A percentile compares a stretch with the other conserved stretches of the same genome.
Evolutionary conservation across 2,888 invertebrate species (phyloP).

Genomic region (Muschampia plurimacula): DNA sequence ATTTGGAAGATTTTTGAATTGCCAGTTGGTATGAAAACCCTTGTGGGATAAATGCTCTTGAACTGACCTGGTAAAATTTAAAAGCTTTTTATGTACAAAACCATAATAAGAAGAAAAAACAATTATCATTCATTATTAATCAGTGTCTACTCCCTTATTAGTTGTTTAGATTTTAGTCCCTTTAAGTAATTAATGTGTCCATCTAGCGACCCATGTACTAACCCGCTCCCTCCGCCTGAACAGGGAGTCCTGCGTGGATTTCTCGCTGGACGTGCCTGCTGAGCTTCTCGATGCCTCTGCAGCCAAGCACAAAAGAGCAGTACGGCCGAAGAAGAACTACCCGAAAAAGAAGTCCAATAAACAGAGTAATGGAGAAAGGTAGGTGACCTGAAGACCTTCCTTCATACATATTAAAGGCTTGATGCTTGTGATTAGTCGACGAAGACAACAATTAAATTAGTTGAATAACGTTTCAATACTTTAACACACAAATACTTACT

Average conservation of each 20-base stretch:
- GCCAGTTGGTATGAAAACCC: too few species aligned
- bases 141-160: not conserved
- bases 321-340: slow-evolving; percentile 90
- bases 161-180: slow-evolving; percentile 13
- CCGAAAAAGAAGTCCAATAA: slow-evolving; percentile 61
- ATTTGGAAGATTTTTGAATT: too few species aligned
- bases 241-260: slow-evolving; percentile 86
- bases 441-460: too few species aligned
- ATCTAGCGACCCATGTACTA: slow-evolving; percentile 45
- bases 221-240: slow-evolving; percentile 53
- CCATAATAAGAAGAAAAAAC: too few species aligned
- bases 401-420: not conserved
- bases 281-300: slow-evolving; percentile 90
- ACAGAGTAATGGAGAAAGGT: slow-evolving; percentile 51
- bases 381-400: slow-evolving; percentile 16
- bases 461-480: too few species aligned
- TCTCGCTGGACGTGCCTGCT: slow-evolving; percentile 83
- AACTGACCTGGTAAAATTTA: too few species aligned
- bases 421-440: not conserved
- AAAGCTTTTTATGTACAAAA: too few species aligned
- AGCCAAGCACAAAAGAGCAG: slow-evolving; percentile 90
- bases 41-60: too few species aligned
- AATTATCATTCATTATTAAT: too few species aligned
- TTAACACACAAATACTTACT: too few species aligned
- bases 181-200: slow-evolving; percentile 37